Percentiles rank a stretch among this genome's conserved stretches.
phyloP scores from a whole-genome alignment of 2,113 vertebrate species.

The Chionodraco myersi region DNA sequence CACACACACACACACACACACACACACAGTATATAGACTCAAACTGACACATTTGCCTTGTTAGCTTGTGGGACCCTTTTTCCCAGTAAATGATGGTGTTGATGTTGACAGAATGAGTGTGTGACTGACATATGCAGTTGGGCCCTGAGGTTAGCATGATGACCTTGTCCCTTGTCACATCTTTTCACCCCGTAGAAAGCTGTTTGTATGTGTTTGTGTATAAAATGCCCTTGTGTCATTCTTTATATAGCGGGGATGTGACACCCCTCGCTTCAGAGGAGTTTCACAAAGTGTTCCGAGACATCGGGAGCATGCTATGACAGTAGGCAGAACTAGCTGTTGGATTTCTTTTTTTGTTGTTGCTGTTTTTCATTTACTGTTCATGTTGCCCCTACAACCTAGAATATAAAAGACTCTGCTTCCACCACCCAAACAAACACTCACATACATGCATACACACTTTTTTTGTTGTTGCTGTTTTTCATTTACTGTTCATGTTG shows the following conservation, averaged over 20 bases:
- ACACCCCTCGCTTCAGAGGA: conserved; percentile 15
- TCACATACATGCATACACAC: conserved; percentile 23
- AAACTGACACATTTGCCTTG: conserved; percentile 20
- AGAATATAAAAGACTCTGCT: neutral
- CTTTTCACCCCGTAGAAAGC: conserved; percentile 42
- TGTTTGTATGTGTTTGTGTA: conserved; percentile 38
- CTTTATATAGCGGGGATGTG: conserved; percentile 11
- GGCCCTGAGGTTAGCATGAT: conserved; percentile 52
- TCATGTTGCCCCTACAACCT: conserved; percentile 22
- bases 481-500: conserved; percentile 21
- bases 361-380: conserved; percentile 11
- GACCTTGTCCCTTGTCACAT: conserved; percentile 56
- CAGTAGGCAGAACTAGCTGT: conserved; percentile 16
- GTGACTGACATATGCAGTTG: conserved; percentile 64
- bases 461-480: neutral
- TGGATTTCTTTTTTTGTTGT: neutral
- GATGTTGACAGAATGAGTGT: conserved; percentile 61
- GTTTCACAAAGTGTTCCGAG: conserved; percentile 24
- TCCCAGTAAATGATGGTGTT: conserved; percentile 49
- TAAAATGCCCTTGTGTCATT: conserved; percentile 42
- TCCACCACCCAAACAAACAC: neutral
- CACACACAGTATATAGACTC: neutral
- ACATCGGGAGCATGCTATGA: neutral
- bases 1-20: neutral
- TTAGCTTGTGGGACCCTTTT: conserved; percentile 39